Evolutionary conservation across 2,113 vertebrate species (phyloP).

Genomic region (Raja brachyura): DNA sequence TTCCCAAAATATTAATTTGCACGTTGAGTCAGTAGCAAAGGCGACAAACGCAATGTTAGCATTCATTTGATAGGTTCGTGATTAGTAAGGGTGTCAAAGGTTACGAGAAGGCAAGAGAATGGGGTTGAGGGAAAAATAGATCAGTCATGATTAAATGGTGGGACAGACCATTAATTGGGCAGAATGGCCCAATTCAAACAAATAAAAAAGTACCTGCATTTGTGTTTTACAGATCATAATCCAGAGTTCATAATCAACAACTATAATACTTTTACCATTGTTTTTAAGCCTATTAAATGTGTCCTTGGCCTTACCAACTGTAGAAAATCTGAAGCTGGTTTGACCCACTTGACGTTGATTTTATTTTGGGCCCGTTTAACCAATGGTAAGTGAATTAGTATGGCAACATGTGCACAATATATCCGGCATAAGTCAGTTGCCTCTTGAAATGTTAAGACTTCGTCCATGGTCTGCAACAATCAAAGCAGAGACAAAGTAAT

Average conservation of each 20-base stretch:
- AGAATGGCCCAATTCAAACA: background rate
- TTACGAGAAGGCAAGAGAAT: no score
- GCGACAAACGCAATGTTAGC: no score
- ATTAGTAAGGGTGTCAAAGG: no score
- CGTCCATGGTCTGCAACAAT: conserved; percentile 34
- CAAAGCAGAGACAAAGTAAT: conserved; percentile 4
- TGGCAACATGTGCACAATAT: conserved; percentile 50
- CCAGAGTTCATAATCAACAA: background rate
- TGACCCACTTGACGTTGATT: conserved; percentile 44
- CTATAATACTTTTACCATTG: background rate
- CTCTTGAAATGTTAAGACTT: conserved; percentile 42
- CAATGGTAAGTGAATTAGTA: conserved; percentile 47
- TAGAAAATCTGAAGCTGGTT: conserved; percentile 39
- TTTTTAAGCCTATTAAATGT: background rate
- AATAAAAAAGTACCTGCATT: background rate
- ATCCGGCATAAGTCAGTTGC: conserved; percentile 48
- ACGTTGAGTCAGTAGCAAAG: no score
- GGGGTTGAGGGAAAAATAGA: no score
- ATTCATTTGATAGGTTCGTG: no score
- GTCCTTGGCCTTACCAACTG: conserved; percentile 45
- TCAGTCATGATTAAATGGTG: no score
- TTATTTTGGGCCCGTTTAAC: conserved; percentile 49
- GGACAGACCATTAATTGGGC: no score
- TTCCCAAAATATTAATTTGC: no score
- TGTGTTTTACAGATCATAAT: background rate